phyloP scores from a whole-genome alignment of 2,888 invertebrate species.

The Acheta domesticus region DNA sequence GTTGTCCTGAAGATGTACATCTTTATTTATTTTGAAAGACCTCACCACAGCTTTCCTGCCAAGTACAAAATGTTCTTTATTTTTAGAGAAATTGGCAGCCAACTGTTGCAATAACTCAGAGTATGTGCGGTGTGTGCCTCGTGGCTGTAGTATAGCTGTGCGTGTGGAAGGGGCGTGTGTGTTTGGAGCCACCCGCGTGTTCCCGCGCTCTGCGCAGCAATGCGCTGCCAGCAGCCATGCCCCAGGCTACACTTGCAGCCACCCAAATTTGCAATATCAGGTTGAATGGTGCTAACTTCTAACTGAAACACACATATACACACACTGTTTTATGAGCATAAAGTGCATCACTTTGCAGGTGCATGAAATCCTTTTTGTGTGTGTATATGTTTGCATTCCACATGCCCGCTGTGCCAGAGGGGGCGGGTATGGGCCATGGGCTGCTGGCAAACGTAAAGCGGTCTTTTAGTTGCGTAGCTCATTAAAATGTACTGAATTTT shows the following conservation, averaged over 20 bases:
- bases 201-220: not conserved
- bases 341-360: not conserved
- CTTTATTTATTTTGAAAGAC: constrained; percentile 27
- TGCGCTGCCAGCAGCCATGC: not conserved
- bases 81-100: constrained; percentile 35
- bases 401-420: no score
- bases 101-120: constrained; percentile 33
- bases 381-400: not conserved
- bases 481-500: constrained; percentile 18
- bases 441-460: constrained; percentile 18
- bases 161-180: not conserved
- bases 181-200: constrained; percentile 8
- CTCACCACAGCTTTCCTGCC: constrained; percentile 30
- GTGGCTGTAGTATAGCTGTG: constrained; percentile 21
- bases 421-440: not conserved
- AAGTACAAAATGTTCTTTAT: constrained; percentile 34
- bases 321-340: not conserved
- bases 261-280: constrained; percentile 11
- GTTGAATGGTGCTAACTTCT: constrained; percentile 18
- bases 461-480: constrained; percentile 7
- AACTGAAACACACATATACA: not conserved
- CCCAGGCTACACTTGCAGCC: not conserved
- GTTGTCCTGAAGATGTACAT: constrained; percentile 2
- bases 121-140: constrained; percentile 22
- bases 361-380: not conserved